Percentiles rank a stretch among this genome's conserved stretches.
Evolutionary conservation across 2,888 invertebrate species (phyloP).

Genomic region (Rugalucina vietnamica): DNA sequence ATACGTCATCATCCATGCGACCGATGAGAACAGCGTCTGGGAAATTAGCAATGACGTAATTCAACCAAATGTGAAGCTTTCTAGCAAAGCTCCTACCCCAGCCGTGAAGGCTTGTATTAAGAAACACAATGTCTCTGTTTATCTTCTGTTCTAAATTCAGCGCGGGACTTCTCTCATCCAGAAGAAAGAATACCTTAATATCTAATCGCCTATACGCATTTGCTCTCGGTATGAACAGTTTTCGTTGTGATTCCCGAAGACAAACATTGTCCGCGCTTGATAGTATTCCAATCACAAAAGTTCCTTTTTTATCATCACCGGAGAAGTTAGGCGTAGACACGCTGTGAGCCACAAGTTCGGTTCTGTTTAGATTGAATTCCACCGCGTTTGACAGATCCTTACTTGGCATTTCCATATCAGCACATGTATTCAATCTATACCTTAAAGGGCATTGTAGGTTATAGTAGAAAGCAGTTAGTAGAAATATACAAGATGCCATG

Average conservation of each 20-base stretch:
- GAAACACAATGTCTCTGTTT: neutral
- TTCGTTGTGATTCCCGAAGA: neutral
- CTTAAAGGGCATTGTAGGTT: no score
- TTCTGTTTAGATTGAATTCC: no score
- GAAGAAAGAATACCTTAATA: neutral
- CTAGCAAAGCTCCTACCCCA: neutral
- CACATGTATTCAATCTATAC: no score
- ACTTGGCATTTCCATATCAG: no score
- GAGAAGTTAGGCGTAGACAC: no score
- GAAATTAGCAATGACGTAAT: neutral
- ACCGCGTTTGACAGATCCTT: no score
- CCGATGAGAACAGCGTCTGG: neutral
- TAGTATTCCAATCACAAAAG: neutral
- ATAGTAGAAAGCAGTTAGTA: no score
- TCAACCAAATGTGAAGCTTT: neutral
- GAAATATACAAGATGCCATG: no score
- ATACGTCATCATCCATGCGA: no score
- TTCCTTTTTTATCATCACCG: no score
- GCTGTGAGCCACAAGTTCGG: no score
- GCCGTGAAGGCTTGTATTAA: neutral
- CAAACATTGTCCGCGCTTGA: neutral
- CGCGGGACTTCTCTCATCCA: neutral
- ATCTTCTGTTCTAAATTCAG: neutral
- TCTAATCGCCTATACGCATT: neutral
- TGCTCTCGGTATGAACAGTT: neutral